Conservation (phyloP, 2,113 vertebrate species). For the Geothlypis trichas region DNA sequence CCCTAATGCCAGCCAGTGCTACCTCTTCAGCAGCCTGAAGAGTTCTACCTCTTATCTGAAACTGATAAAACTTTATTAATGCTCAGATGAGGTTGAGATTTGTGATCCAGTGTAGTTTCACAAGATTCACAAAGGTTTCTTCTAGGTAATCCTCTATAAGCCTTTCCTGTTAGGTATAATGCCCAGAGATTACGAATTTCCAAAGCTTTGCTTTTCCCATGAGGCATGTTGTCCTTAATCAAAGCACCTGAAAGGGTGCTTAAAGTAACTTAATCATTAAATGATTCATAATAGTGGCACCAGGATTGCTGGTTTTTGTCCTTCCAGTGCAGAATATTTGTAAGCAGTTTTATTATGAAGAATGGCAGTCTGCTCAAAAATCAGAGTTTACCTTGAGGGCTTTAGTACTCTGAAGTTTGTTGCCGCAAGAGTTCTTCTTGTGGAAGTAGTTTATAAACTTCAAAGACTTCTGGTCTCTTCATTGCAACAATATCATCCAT, state of each 20-base stretch:
- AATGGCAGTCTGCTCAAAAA: neutral
- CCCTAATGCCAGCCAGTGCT: neutral
- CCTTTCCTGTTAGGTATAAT: constrained; percentile 59
- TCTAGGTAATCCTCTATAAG: constrained; percentile 63
- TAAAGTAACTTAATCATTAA: constrained; percentile 14
- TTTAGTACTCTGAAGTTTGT: neutral
- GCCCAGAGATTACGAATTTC: constrained; percentile 58
- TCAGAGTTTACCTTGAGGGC: neutral
- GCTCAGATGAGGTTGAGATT: neutral
- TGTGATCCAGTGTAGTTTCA: constrained; percentile 38
- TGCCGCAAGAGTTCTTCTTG: neutral
- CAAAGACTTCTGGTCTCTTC: neutral
- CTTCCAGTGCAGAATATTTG: neutral
- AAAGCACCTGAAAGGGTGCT: constrained; percentile 18
- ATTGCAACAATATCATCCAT: neutral
- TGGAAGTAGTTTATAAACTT: constrained; percentile 15
- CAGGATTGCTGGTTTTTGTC: constrained; percentile 12
- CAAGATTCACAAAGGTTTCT: constrained; percentile 52
- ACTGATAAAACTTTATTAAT: constrained; percentile 59
- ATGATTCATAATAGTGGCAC: neutral
- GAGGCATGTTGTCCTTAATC: constrained; percentile 37
- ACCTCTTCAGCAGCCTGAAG: neutral
- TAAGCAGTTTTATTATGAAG: neutral
- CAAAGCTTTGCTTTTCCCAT: constrained; percentile 31
- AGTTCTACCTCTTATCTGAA: constrained; percentile 46